Conservation (phyloP, 2,113 vertebrate species). For the Malurus alboscapulatus region DNA sequence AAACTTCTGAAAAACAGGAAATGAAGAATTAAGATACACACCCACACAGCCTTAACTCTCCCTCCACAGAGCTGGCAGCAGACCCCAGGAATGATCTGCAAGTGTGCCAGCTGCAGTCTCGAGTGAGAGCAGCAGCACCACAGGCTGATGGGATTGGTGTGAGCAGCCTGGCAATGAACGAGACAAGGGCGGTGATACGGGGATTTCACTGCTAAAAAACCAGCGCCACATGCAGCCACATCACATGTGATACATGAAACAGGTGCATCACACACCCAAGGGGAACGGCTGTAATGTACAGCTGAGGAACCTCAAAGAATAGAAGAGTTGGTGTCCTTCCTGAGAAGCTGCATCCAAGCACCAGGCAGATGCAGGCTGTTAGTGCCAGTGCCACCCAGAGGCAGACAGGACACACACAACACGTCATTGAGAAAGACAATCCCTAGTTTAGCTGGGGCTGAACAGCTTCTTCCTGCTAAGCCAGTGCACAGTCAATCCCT, state of each 20-base stretch:
- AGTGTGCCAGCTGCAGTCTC: background rate
- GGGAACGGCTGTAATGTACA: background rate
- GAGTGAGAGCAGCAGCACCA: background rate
- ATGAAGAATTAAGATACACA: constrained; percentile 62
- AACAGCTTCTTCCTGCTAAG: background rate
- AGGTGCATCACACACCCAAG: background rate
- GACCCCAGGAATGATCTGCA: constrained; percentile 6
- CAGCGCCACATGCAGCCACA: background rate
- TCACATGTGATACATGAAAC: accelerated
- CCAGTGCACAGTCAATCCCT: background rate
- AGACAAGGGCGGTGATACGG: accelerated
- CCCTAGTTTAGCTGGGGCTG: background rate
- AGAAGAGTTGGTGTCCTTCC: background rate
- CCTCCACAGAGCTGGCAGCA: constrained; percentile 43
- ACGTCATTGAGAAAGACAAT: background rate
- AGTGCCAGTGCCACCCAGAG: background rate
- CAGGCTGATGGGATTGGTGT: accelerated
- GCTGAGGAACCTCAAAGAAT: background rate
- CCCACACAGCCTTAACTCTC: constrained; percentile 51
- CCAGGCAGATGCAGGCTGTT: background rate
- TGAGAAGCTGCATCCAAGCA: background rate
- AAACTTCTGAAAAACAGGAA: constrained; percentile 68
- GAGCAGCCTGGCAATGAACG: background rate
- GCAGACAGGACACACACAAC: background rate
- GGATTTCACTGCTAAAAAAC: background rate